Evolutionary conservation across 2,113 vertebrate genomes (phyloP), one percentile per base, ranked within the genome.

Genomic region (Alouatta palliata): DNA sequence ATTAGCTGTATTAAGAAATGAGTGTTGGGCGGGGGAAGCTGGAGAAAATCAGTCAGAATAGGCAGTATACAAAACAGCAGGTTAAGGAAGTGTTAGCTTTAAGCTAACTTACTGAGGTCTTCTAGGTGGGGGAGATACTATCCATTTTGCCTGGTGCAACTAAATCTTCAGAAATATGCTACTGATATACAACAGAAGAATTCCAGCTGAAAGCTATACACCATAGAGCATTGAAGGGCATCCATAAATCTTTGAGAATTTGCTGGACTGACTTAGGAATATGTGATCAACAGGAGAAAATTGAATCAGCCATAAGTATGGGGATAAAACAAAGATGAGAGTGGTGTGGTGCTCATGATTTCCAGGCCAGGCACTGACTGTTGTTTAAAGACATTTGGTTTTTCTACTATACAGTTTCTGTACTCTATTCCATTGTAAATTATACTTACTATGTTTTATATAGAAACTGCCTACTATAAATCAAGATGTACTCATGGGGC

Each of bases 221-320:
- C 9, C 83, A 84, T 0, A 90, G 76, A 84, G 25, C 16, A 75
- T 9, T 96, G 17, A 80, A 94, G 49, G 64, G 40, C 37, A 96
- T 27, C 73, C 25, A 11, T 82, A 66, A 86, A 82, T n/a, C n/a
- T n/a, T n/a, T n/a, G n/a, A n/a, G n/a, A n/a, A n/a, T n/a, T n/a
- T n/a, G n/a, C n/a, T n/a, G n/a, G n/a, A n/a, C n/a, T n/a, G n/a
- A n/a, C n/a, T n/a, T n/a, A n/a, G n/a, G n/a, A n/a, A n/a, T n/a
- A n/a, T n/a, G n/a, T n/a, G n/a, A n/a, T n/a, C n/a, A n/a, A n/a
- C n/a, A n/a, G n/a, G n/a, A n/a, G n/a, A n/a, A n/a, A 97, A 86
- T 89, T 96, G 87, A 97, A 94, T 96, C 66, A 92, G 30, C 45
- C 70, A 58, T 82, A 71, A 96, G 84, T 77, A 75, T 32, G 43